Conservation (phyloP, 1,140 invertebrate species). For the Belonocnema kinseyi region DNA sequence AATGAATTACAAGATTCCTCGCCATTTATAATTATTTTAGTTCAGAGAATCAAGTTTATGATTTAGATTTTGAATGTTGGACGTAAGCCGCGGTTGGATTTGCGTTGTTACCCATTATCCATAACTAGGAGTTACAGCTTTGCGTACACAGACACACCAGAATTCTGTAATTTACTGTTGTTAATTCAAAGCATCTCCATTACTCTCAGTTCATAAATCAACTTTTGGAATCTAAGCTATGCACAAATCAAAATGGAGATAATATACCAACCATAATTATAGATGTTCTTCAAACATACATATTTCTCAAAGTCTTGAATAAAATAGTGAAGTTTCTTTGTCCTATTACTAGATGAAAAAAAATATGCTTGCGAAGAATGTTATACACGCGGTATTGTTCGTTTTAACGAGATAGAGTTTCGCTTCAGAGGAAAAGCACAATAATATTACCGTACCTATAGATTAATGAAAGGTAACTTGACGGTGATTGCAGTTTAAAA, state of each 20-base stretch:
- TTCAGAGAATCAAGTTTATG: background rate
- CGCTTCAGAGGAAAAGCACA: conserved; percentile 21
- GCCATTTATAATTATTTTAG: background rate
- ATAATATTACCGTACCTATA: conserved; percentile 26
- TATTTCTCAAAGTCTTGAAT: background rate
- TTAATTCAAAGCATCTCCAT: too few species aligned
- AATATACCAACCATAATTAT: too few species aligned
- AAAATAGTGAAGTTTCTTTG: background rate
- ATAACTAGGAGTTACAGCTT: conserved; percentile 21
- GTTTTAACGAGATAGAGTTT: conserved; percentile 15
- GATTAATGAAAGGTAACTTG: conserved; percentile 25
- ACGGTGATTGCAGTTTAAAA: conserved; percentile 12
- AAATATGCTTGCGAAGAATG: conserved; percentile 1
- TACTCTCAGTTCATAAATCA: too few species aligned
- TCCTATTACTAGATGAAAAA: background rate
- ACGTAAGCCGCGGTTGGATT: conserved; percentile 5
- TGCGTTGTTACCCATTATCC: conserved; percentile 15
- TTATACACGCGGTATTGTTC: background rate
- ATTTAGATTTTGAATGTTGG: conserved; percentile 14
- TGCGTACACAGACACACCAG: background rate
- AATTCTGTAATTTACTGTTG: too few species aligned
- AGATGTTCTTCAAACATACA: background rate
- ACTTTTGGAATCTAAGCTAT: background rate
- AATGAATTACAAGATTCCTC: background rate
- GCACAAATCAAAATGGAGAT: background rate